A percentile compares a stretch with the other conserved stretches of the same genome.
Conservation (phyloP, 2,888 invertebrate species). For the Trypoxylon attenuatum region DNA sequence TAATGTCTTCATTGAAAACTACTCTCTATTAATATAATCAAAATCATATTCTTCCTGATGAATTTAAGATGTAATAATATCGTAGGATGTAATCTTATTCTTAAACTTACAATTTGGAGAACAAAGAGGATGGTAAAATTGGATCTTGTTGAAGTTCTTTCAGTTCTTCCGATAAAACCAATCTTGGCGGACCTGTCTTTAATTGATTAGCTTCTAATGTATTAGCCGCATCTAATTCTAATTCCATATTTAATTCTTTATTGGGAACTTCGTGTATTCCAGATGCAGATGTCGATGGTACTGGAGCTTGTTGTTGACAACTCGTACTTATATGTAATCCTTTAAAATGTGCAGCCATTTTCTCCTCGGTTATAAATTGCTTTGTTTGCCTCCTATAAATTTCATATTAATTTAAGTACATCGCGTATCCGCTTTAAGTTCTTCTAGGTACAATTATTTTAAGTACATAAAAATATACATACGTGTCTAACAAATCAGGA, state of each 20-base stretch:
- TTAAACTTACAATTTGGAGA: constrained; percentile 73
- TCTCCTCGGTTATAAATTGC: constrained; percentile 88
- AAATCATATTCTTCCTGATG: not conserved
- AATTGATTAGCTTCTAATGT: constrained; percentile 50
- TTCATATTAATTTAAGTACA: not conserved
- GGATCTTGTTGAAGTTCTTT: constrained; percentile 81
- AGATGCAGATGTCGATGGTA: constrained; percentile 57
- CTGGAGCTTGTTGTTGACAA: constrained; percentile 49
- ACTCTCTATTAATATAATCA: not conserved
- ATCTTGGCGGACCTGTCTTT: constrained; percentile 68
- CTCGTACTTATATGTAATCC: constrained; percentile 81
- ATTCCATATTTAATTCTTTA: constrained; percentile 37
- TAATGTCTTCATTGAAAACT: constrained; percentile 24
- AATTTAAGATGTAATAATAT: not conserved
- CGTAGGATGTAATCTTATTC: not conserved
- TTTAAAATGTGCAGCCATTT: constrained; percentile 87
- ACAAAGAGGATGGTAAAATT: constrained; percentile 80
- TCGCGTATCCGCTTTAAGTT: not conserved
- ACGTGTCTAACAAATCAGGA: constrained; percentile 59
- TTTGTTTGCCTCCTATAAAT: constrained; percentile 75
- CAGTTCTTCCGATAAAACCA: constrained; percentile 83
- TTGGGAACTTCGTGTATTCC: constrained; percentile 15
- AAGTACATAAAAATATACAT: too few species aligned
- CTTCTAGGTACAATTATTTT: too few species aligned
- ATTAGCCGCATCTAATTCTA: constrained; percentile 50